Percentiles rank a stretch among this genome's conserved stretches.
Evolutionary conservation across 2,888 invertebrate genomes (phyloP).

Genomic region (Ptychoptera albimana): DNA sequence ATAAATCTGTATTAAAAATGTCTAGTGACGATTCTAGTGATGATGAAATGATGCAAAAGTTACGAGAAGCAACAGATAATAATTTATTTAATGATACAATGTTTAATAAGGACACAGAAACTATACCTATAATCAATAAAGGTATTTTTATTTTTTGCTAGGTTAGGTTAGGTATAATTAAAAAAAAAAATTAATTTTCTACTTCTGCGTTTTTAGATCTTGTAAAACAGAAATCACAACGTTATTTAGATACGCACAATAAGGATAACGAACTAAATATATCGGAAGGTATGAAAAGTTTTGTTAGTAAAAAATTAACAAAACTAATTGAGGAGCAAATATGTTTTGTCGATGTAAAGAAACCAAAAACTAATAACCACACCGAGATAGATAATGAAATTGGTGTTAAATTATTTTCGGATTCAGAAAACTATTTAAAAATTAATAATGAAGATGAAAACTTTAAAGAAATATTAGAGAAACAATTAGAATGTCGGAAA

Average conservation of each 20-base stretch:
- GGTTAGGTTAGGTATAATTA: no score
- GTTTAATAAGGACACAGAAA: no score
- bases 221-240: neutral
- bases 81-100: no score
- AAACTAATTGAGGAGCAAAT: neutral
- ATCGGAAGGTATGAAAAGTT: conserved; percentile 1
- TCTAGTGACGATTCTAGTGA: no score
- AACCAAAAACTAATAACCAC: neutral
- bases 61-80: no score
- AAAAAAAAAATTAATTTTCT: no score
- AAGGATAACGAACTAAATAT: neutral
- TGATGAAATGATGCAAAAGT: no score
- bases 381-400: no score
- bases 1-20: no score
- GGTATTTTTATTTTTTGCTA: no score
- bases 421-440: neutral
- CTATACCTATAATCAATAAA: no score
- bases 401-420: neutral
- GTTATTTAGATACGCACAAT: neutral
- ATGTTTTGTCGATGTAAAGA: neutral
- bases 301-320: conserved; percentile 3
- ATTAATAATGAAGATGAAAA: neutral
- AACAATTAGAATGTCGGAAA: neutral
- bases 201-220: no score
- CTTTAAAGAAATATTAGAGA: neutral